These are phyloP conservation scores for Leucophenga varia DNA, from an alignment of 1,140 invertebrate genomes.

Conservation along the genomic window DNA sequence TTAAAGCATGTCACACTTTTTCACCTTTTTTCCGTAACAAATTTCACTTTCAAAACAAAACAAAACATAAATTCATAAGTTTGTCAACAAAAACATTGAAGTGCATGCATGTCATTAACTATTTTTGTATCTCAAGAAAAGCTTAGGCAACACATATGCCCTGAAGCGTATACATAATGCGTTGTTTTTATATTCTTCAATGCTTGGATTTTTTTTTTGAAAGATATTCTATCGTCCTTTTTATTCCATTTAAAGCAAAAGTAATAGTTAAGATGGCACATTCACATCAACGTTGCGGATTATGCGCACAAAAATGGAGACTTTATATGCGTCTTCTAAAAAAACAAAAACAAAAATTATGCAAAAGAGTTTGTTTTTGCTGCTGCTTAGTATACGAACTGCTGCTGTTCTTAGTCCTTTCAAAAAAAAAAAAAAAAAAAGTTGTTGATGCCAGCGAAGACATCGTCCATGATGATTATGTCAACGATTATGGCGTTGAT, in stretches of 20 bases:
- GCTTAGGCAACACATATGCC: no score
- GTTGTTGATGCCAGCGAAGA: constrained; percentile 25
- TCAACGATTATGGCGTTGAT: constrained; percentile 7
- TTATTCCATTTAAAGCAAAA: constrained; percentile 28
- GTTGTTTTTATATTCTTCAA: constrained; percentile 2
- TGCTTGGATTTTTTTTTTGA: constrained; percentile 3
- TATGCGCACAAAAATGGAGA: constrained; percentile 40
- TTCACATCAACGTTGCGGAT: constrained; percentile 33
- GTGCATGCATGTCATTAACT: constrained; percentile 46
- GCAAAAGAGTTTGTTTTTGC: constrained; percentile 33
- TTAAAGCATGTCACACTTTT: no score
- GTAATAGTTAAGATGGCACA: no score
- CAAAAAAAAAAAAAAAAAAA: no score
- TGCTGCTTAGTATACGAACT: no score
- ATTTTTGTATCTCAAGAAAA: no score
- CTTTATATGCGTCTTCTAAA: no score
- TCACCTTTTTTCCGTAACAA: no score
- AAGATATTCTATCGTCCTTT: constrained; percentile 17
- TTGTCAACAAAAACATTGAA: constrained; percentile 22
- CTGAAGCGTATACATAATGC: constrained; percentile 39
- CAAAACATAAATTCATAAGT: constrained; percentile 54
- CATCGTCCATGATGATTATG: constrained; percentile 22
- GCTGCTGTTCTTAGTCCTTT: no score
- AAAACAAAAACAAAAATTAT: constrained; percentile 47
- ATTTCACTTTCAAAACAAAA: no score